These are phyloP conservation scores for Watsonalla cultraria DNA, from an alignment of 2,888 invertebrate species.

Conservation along the genomic window DNA sequence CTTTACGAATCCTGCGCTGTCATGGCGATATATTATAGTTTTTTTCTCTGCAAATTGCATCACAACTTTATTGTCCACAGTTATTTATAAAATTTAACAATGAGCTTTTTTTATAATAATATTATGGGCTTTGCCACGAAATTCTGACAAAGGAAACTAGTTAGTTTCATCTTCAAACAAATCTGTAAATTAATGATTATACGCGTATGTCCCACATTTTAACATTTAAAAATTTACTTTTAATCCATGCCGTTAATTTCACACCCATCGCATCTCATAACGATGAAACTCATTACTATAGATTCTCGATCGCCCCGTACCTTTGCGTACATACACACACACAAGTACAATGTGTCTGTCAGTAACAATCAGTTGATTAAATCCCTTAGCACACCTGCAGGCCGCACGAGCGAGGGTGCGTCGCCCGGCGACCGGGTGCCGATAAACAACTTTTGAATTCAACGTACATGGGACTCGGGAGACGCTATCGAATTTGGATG, in stretches of 20 bases:
- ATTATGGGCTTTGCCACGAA: too few relatives aligned
- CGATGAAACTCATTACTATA: not conserved
- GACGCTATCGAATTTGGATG: not conserved
- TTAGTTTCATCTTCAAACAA: too few relatives aligned
- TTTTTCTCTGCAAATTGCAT: conserved; percentile 55
- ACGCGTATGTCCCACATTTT: too few relatives aligned
- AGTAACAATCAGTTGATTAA: conserved; percentile 71
- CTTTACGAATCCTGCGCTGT: conserved; percentile 56
- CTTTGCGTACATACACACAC: conserved; percentile 6
- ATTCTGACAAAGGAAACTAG: too few relatives aligned
- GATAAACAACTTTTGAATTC: conserved; percentile 58
- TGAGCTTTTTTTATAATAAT: too few relatives aligned
- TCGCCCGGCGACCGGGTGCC: conserved; percentile 47
- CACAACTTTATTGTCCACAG: conserved; percentile 46
- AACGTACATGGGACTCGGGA: conserved; percentile 26
- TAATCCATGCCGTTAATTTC: too few relatives aligned
- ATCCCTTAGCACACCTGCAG: conserved; percentile 69
- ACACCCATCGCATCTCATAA: not conserved
- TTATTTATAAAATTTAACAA: conserved; percentile 26
- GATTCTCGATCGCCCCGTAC: conserved; percentile 1
- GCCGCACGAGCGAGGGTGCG: conserved; percentile 39
- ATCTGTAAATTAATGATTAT: too few relatives aligned
- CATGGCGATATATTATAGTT: conserved; percentile 54
- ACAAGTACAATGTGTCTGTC: conserved; percentile 32
- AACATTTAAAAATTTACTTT: too few relatives aligned